Evolutionary conservation across 2,113 vertebrate genomes (phyloP).

Genomic region (Aepyceros melampus): DNA sequence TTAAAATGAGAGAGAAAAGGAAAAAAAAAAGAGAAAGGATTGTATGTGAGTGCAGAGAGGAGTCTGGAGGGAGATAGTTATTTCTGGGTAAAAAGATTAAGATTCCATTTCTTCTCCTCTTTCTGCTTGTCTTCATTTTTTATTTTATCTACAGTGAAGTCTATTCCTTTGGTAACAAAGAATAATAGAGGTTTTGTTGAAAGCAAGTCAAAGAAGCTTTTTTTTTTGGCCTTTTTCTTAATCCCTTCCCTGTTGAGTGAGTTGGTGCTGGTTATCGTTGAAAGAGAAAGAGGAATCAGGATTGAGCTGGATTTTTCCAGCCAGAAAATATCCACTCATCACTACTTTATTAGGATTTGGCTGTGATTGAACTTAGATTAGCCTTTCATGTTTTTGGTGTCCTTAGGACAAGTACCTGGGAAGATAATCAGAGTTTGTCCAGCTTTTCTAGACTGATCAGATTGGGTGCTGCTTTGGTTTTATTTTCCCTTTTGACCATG

Average conservation of each 20-base stretch:
- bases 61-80: not conserved
- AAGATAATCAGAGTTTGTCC: not conserved
- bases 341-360: not conserved
- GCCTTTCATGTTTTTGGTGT: not conserved
- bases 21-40: not conserved
- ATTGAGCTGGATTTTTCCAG: not conserved
- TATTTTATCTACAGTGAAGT: not conserved
- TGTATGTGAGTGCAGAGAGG: not conserved
- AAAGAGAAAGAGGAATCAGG: not conserved
- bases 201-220: not conserved
- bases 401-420: not conserved
- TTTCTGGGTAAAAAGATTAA: not conserved
- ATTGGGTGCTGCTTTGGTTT: not conserved
- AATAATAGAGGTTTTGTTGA: not conserved
- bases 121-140: not conserved
- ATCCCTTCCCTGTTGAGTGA: not conserved
- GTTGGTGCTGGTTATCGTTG: not conserved
- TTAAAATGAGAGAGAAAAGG: not conserved
- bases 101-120: not conserved
- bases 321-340: not conserved
- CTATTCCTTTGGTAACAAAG: not conserved
- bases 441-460: not conserved
- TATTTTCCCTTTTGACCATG: not conserved
- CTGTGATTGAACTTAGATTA: not conserved
- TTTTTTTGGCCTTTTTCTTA: not conserved